phyloP scores from a whole-genome alignment of 2,113 vertebrate species.

The Strix uralensis region DNA sequence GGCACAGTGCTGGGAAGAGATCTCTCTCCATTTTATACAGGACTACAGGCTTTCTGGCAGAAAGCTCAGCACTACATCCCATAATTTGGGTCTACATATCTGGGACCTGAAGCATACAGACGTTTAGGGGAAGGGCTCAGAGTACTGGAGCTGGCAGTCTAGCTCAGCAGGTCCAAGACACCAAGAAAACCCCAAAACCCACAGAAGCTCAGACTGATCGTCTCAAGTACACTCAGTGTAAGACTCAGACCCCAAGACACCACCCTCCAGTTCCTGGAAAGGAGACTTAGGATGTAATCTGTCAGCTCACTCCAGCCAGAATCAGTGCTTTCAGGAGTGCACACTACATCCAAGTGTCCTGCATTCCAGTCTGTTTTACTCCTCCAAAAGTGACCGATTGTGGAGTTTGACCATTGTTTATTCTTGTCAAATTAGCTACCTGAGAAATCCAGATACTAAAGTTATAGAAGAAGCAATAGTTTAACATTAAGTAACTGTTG shows the following conservation, averaged over 20 bases:
- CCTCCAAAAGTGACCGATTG: background rate
- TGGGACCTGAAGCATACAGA: background rate
- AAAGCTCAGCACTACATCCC: background rate
- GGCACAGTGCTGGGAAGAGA: fast-evolving
- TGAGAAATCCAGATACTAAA: background rate
- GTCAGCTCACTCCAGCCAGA: background rate
- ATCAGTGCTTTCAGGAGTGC: background rate
- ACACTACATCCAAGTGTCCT: too few species aligned
- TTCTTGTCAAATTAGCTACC: background rate
- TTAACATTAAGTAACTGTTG: background rate
- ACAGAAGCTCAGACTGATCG: background rate
- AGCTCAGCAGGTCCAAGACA: background rate
- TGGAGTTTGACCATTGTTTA: background rate
- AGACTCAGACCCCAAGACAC: background rate
- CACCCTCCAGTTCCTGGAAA: background rate
- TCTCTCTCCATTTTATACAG: background rate
- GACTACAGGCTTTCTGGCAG: background rate
- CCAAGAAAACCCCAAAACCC: background rate
- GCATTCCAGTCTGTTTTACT: background rate
- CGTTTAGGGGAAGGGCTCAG: background rate
- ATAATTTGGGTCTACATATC: background rate
- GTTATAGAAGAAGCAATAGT: background rate
- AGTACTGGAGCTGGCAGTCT: background rate
- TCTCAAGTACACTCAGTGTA: background rate
- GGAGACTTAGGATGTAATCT: background rate